Evolutionary conservation across 2,888 invertebrate genomes (phyloP).

Genomic region (Boloria euphrosyne): DNA sequence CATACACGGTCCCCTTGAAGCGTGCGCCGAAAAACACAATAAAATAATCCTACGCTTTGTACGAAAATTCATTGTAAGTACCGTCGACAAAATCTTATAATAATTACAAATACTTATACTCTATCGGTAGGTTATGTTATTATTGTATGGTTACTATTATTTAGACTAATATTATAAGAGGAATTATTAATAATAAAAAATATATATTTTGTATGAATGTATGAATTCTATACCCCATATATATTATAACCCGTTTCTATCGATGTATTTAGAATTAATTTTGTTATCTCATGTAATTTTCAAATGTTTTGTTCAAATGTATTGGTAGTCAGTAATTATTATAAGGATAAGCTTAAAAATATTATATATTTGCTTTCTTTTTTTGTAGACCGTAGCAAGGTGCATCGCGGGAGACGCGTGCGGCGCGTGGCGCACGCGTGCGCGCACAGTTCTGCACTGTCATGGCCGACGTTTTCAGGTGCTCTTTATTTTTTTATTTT

Average conservation of each 20-base stretch:
- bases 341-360: not conserved
- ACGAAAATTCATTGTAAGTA: constrained; percentile 49
- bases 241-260: too few relatives aligned
- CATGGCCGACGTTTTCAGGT: constrained; percentile 67
- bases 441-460: constrained; percentile 67
- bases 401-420: constrained; percentile 52
- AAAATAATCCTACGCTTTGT: constrained; percentile 75
- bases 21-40: constrained; percentile 73
- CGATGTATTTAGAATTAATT: too few relatives aligned
- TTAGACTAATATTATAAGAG: too few relatives aligned
- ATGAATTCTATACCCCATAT: too few relatives aligned
- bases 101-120: not conserved
- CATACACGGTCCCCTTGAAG: constrained; percentile 52
- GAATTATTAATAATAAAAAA: too few relatives aligned
- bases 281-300: too few relatives aligned
- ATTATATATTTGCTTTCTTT: not conserved
- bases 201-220: too few relatives aligned
- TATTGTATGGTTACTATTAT: too few relatives aligned
- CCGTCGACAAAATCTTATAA: constrained; percentile 45
- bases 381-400: constrained; percentile 66
- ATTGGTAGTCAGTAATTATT: not conserved
- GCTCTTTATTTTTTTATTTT: constrained; percentile 56
- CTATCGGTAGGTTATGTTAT: not conserved
- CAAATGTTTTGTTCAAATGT: too few relatives aligned
- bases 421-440: constrained; percentile 62